Percentiles rank a stretch among this genome's conserved stretches.
Evolutionary conservation across 2,113 vertebrate genomes (phyloP).

Genomic region (Pseudois nayaur): DNA sequence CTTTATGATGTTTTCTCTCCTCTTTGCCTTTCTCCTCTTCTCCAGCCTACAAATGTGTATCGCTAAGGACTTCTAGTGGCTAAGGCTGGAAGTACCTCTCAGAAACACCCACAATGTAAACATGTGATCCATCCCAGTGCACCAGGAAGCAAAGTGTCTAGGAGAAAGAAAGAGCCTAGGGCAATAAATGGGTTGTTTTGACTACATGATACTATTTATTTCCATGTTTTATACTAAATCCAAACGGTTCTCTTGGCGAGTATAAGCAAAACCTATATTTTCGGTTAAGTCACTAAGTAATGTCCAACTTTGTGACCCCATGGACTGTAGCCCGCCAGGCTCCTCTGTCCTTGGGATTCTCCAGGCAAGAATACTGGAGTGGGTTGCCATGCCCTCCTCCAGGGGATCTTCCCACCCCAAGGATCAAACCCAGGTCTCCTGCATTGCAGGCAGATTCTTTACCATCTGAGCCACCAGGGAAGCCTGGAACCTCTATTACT

Average conservation of each 20-base stretch:
- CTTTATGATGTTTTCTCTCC: background rate
- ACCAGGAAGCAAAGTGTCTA: background rate
- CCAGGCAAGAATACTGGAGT: background rate
- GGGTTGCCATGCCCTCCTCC: background rate
- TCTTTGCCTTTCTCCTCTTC: background rate
- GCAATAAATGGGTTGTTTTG: background rate
- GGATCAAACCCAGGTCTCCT: background rate
- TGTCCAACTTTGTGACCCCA: background rate
- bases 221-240: background rate
- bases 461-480: background rate
- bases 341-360: background rate
- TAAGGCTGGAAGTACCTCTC: conserved; percentile 36
- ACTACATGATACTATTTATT: background rate
- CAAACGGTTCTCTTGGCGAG: background rate
- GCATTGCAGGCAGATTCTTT: background rate
- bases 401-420: background rate
- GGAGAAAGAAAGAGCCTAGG: background rate
- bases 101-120: background rate
- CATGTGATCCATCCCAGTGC: accelerated
- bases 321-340: background rate
- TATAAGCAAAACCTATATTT: background rate
- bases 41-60: background rate
- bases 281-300: background rate
- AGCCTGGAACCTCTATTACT: background rate
- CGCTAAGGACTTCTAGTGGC: conserved; percentile 71